Evolutionary conservation across 2,797 vertebrate species (phyloP).

Genomic region (Lepus oiostolus): DNA sequence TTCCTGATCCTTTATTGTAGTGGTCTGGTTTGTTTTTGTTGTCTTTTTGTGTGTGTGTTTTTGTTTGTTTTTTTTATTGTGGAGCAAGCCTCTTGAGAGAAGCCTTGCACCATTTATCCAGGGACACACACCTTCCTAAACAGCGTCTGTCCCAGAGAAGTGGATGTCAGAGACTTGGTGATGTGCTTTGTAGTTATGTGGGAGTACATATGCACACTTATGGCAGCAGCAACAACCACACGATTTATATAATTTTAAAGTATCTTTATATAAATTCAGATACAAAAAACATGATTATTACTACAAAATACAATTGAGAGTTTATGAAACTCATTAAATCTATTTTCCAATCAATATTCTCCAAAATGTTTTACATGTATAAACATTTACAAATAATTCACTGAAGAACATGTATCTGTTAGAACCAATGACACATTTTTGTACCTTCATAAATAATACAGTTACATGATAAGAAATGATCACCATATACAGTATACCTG

Average conservation of each 20-base stretch:
- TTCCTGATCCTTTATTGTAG: too few relatives aligned
- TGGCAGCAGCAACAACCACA: not conserved
- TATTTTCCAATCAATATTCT: not conserved
- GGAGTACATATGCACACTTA: too few relatives aligned
- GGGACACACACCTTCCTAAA: fast-evolving
- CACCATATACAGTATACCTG: not conserved
- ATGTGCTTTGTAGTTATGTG: not conserved
- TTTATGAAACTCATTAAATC: not conserved
- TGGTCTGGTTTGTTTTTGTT: too few relatives aligned
- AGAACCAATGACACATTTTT: not conserved
- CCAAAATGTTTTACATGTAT: not conserved
- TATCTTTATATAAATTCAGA: not conserved
- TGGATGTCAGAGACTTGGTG: not conserved
- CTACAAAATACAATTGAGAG: not conserved
- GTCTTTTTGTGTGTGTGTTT: too few relatives aligned
- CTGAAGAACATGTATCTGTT: not conserved
- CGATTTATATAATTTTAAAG: not conserved
- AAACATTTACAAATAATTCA: not conserved
- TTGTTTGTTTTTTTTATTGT: too few relatives aligned
- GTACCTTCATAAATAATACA: not conserved
- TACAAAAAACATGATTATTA: not conserved
- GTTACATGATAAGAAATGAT: not conserved
- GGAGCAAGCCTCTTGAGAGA: not conserved
- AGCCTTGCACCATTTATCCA: fast-evolving
- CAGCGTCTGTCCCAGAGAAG: not conserved